Conservation (phyloP, 2,797 vertebrate species). For the Sebastes miniatus region DNA sequence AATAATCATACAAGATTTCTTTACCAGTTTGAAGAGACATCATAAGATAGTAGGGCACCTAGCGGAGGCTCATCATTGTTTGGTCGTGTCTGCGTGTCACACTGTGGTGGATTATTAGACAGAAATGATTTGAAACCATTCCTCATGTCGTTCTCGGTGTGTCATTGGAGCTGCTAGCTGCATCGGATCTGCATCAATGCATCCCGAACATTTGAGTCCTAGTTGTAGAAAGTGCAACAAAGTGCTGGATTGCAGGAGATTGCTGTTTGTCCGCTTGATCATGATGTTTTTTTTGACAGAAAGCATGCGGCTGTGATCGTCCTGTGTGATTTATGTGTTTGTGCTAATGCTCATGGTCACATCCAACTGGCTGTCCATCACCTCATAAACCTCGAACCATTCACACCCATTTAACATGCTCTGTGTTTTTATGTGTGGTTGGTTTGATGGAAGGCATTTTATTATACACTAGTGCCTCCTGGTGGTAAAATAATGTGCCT, state of each 20-base stretch:
- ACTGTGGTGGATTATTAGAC: conserved; percentile 71
- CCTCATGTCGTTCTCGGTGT: conserved; percentile 76
- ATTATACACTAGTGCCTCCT: conserved; percentile 56
- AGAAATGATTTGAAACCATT: conserved; percentile 74
- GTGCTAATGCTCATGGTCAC: conserved; percentile 62
- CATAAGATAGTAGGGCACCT: conserved; percentile 43
- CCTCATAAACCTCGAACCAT: conserved; percentile 44
- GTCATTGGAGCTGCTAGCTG: conserved; percentile 67
- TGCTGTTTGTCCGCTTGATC: conserved; percentile 64
- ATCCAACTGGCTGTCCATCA: conserved; percentile 80
- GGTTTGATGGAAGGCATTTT: conserved; percentile 26
- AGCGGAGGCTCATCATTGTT: conserved; percentile 78
- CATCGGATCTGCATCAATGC: conserved; percentile 81
- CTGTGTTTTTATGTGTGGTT: conserved; percentile 24
- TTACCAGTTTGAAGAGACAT: conserved; percentile 23
- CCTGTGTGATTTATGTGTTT: conserved; percentile 56
- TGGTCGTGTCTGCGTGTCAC: conserved; percentile 80
- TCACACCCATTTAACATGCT: conserved; percentile 33
- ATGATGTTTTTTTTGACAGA: conserved; percentile 58
- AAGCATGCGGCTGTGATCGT: conserved; percentile 83
- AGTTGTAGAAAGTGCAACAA: conserved; percentile 74
- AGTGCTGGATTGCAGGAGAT: conserved; percentile 73
- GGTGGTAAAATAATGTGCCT: conserved; percentile 60
- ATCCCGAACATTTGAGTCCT: conserved; percentile 74
- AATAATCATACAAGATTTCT: conserved; percentile 71